Conservation (phyloP, 2,113 vertebrate species). For the Sula dactylatra region DNA sequence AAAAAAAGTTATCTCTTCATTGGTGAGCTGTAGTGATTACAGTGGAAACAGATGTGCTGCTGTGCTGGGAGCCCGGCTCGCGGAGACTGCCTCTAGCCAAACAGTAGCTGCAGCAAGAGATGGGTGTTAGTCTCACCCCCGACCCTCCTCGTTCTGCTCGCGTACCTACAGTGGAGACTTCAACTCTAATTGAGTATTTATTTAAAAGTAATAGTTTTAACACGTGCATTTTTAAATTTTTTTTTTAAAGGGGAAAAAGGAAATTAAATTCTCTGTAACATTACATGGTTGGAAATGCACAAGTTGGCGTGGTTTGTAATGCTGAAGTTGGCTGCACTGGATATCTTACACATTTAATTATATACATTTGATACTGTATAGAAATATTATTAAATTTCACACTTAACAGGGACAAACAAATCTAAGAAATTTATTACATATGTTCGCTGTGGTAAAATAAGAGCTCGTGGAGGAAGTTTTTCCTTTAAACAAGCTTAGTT, state of each 20-base stretch:
- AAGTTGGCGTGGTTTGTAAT: not conserved
- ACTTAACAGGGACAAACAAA: conserved; percentile 34
- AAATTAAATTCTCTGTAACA: not conserved
- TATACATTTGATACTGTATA: not conserved
- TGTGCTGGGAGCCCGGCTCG: not conserved
- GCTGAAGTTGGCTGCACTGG: not conserved
- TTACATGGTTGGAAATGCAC: not conserved
- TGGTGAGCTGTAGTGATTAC: not conserved
- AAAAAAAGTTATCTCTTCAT: not conserved
- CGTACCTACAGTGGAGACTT: not conserved
- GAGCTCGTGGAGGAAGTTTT: conserved; percentile 4
- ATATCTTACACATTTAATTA: not conserved
- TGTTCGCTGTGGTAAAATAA: conserved; percentile 11
- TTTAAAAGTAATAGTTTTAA: conserved; percentile 9
- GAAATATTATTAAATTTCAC: conserved; percentile 55
- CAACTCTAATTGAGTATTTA: not conserved
- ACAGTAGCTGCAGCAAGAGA: not conserved
- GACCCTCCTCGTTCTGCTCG: not conserved
- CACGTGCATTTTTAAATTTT: not conserved
- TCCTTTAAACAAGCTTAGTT: conserved; percentile 31
- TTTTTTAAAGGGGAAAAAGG: not conserved
- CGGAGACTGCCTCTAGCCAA: not conserved
- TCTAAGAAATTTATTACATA: not conserved
- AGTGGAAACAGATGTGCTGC: not conserved
- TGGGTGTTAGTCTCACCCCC: not conserved